phyloP scores from a whole-genome alignment of 2,888 invertebrate species.

The Eurytoma adleriae region DNA sequence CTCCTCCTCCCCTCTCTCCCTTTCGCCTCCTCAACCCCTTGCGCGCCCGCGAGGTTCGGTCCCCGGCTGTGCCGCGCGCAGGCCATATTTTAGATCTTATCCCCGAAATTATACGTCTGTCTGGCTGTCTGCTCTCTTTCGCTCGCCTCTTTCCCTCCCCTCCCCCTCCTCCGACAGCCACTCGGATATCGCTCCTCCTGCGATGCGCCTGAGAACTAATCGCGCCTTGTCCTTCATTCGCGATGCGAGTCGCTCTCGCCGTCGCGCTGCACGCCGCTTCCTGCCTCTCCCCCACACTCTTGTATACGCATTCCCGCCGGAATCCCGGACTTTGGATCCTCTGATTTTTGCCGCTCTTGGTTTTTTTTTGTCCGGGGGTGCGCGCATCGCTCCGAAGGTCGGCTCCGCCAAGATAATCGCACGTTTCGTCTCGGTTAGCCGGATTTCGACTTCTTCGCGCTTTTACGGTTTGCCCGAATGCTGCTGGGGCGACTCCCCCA shows the following conservation, averaged over 20 bases:
- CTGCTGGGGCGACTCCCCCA: too few relatives aligned
- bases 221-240: conserved; percentile 53
- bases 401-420: too few relatives aligned
- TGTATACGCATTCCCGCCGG: neutral
- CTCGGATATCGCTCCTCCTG: conserved; percentile 50
- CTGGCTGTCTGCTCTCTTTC: conserved; percentile 67
- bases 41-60: conserved; percentile 61
- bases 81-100: conserved; percentile 74
- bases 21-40: conserved; percentile 57
- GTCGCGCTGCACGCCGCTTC: conserved; percentile 39
- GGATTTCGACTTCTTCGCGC: conserved; percentile 14
- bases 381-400: too few relatives aligned
- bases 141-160: conserved; percentile 18
- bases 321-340: conserved; percentile 3
- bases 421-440: neutral
- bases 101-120: conserved; percentile 75
- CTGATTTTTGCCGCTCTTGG: conserved; percentile 12
- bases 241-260: conserved; percentile 31
- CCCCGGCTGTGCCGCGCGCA: conserved; percentile 70
- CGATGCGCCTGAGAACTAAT: conserved; percentile 48
- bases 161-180: conserved; percentile 39
- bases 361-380: neutral
- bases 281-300: conserved; percentile 36
- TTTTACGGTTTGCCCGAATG: too few relatives aligned
- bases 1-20: conserved; percentile 27